Evolutionary conservation across 2,888 invertebrate genomes (phyloP).

Genomic region (Raillietiella orientalis): DNA sequence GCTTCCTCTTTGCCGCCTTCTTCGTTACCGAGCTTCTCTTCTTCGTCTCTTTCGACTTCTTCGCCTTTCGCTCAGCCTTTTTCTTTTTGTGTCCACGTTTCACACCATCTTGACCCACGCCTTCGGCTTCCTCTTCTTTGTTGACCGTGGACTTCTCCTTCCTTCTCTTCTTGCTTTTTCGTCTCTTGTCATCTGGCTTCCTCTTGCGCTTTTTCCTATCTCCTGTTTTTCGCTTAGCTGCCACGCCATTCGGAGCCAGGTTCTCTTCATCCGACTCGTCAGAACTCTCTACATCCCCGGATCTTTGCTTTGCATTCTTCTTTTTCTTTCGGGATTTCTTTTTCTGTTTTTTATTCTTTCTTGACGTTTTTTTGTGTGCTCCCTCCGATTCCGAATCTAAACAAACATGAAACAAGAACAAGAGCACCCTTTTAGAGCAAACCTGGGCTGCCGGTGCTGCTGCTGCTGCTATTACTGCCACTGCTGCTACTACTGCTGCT

Average conservation of each 20-base stretch:
- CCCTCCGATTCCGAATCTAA: conserved; percentile 6
- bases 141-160: too few relatives aligned
- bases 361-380: conserved; percentile 6
- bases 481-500: conserved; percentile 6
- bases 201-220: conserved; percentile 5
- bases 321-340: conserved; percentile 7
- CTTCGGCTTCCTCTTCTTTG: too few relatives aligned
- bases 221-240: conserved; percentile 7
- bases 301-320: neutral
- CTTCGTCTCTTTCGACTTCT: conserved; percentile 2
- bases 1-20: conserved; percentile 1
- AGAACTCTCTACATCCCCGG: conserved; percentile 1
- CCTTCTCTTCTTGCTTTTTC: conserved; percentile 4
- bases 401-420: neutral
- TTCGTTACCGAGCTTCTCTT: conserved; percentile 1
- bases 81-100: conserved; percentile 1
- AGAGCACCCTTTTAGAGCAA: conserved; percentile 1
- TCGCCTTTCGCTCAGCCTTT: conserved; percentile 2
- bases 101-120: neutral
- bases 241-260: conserved; percentile 7
- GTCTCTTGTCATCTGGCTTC: conserved; percentile 6
- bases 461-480: conserved; percentile 5
- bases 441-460: conserved; percentile 8
- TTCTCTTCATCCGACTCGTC: conserved; percentile 5
- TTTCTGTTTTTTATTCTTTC: conserved; percentile 7